Evolutionary conservation across 2,797 vertebrate genomes (phyloP).

Genomic region (Podargus strigoides): DNA sequence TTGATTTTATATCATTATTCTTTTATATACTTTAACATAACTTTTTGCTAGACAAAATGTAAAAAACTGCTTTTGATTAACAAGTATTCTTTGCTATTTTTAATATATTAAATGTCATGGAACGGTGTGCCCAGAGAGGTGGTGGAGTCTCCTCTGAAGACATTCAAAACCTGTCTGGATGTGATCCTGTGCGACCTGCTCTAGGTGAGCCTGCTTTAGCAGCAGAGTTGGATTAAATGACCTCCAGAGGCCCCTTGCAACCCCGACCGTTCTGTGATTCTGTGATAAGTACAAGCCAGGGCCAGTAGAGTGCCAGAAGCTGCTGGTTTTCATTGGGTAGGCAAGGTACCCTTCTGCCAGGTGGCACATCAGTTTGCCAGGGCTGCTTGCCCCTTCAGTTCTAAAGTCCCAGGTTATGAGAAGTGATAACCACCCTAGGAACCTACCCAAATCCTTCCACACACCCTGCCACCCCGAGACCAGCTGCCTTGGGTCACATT

Average conservation of each 20-base stretch:
- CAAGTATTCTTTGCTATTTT: neutral
- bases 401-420: neutral
- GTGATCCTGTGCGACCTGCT: no score
- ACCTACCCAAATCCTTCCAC: neutral
- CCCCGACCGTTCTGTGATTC: no score
- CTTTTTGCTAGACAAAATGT: neutral
- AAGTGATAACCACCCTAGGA: neutral
- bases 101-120: neutral
- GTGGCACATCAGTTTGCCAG: neutral
- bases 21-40: neutral
- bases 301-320: neutral
- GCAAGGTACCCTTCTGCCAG: neutral
- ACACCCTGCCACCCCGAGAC: neutral
- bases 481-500: no score
- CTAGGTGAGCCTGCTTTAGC: no score
- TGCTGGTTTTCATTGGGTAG: neutral
- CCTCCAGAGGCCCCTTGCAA: no score
- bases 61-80: neutral
- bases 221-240: no score
- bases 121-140: no score
- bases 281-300: neutral
- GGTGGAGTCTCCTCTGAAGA: no score
- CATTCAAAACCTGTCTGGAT: no score
- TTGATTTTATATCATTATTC: neutral
- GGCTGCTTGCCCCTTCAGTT: neutral